Percentiles rank a stretch among this genome's conserved stretches.
These are phyloP conservation scores for Lynx canadensis DNA, from an alignment of 2,113 vertebrate species.

Conservation along the genomic window DNA sequence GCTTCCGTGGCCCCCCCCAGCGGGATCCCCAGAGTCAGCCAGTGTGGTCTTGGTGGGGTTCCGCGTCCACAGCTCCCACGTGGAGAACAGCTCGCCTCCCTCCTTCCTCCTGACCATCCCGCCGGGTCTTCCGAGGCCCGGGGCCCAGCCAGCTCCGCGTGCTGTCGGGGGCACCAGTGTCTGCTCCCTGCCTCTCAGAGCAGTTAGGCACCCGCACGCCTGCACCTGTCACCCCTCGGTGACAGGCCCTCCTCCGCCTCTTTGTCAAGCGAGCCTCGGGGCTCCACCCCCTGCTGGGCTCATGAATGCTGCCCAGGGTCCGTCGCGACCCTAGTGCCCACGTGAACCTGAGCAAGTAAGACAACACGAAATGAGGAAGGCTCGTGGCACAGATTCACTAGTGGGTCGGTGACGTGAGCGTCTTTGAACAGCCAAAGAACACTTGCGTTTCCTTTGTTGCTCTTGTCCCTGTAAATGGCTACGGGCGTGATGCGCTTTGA, in stretches of 20 bases:
- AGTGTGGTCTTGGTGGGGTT: rapidly evolving
- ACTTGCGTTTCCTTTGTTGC: background rate
- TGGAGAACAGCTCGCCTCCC: background rate
- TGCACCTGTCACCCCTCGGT: too few relatives aligned
- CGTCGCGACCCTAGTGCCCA: background rate
- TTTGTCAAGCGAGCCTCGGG: background rate
- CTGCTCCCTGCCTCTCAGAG: background rate
- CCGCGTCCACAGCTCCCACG: background rate
- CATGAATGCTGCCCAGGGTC: background rate
- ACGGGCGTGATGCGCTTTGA: background rate
- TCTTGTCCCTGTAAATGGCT: background rate
- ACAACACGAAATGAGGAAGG: background rate
- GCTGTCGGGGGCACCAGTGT: rapidly evolving
- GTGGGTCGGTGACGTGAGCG: background rate
- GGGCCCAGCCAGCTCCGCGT: background rate
- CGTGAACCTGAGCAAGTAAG: background rate
- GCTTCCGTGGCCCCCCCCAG: background rate
- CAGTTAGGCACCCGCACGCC: background rate
- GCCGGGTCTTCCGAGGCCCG: background rate
- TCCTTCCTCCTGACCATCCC: too few relatives aligned
- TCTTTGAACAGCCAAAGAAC: background rate
- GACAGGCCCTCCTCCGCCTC: background rate
- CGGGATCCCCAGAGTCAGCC: background rate
- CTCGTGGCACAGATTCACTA: background rate
- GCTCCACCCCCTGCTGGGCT: background rate